A percentile compares a stretch with the other conserved stretches of the same genome.
Evolutionary conservation across 2,888 invertebrate species (phyloP).

Genomic region (Ashinkailepas kermadecensis): DNA sequence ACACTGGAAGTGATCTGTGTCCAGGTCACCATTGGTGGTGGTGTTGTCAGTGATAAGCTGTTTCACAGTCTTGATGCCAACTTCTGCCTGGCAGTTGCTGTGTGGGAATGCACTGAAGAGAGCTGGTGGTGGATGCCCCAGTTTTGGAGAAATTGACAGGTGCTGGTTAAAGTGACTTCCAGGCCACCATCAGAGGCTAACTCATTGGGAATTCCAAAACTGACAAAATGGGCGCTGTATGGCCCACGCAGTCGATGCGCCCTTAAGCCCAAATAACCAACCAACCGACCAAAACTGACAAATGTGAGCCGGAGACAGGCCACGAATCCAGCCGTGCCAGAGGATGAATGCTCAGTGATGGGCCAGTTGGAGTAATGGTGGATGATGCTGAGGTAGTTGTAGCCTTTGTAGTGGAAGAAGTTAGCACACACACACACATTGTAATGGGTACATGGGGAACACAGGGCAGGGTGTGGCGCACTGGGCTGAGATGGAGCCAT

Average conservation of each 20-base stretch:
- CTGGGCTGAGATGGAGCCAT: conserved; percentile 27
- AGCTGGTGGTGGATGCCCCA: conserved; percentile 24
- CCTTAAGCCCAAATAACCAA: no score
- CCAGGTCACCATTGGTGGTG: conserved; percentile 20
- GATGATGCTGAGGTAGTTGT: conserved; percentile 24
- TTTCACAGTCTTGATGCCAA: conserved; percentile 24
- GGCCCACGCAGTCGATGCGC: no score
- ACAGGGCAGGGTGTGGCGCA: conserved; percentile 24
- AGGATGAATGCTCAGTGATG: no score
- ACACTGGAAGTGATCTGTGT: conserved; percentile 23
- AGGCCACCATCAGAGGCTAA: conserved; percentile 26
- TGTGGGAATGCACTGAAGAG: conserved; percentile 25
- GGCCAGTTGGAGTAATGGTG: conserved; percentile 26
- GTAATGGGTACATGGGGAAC: conserved; percentile 24
- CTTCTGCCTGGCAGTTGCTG: conserved; percentile 28
- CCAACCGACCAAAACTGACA: conserved; percentile 13
- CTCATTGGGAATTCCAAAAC: conserved; percentile 23
- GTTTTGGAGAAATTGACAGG: conserved; percentile 3
- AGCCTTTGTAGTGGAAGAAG: conserved; percentile 24
- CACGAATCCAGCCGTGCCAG: conserved; percentile 1
- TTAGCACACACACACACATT: conserved; percentile 19
- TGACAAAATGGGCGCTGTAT: no score
- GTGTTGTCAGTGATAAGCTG: conserved; percentile 25
- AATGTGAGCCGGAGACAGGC: conserved; percentile 16
- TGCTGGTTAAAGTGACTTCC: conserved; percentile 23